Evolutionary conservation across 2,113 vertebrate genomes (phyloP), one percentile per base, ranked within the genome.

Genomic region (Macroglossus sobrinus): DNA sequence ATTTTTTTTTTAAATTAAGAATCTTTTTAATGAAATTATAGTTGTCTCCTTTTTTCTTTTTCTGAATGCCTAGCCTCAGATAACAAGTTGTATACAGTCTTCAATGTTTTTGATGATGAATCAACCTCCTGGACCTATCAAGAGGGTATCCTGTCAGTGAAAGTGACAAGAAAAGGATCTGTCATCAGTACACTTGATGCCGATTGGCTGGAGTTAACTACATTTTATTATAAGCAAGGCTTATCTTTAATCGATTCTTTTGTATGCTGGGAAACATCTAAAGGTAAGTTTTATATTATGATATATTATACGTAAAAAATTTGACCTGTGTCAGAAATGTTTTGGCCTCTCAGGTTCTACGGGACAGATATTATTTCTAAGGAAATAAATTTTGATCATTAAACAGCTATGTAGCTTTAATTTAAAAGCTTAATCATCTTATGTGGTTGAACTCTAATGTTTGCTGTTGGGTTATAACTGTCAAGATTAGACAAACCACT

Each of bases 121-220:
- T 98, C 99, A 0, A 97, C 98, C 95, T 98, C 98, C 91, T 99
- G 99, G 98, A 99, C 98, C 97, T 99, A 99, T 97, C 99, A 99
- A 59, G 99, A 99, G 96, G 99, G 99, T 35, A 92, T 98, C 71
- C 98, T 99, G 55, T 99, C 99, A 59, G 99, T 99, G 99, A 99
- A 99, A 64, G 99, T 99, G 10, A 99, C 99, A 59, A 98, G 99
- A 92, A 99, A 99, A 96, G 99, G 99, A 24, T 98, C 99, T 2
- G 98, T 99, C 88, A 98, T 99, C 95, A 99, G 99, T 45, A 98
- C 98, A 0, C 98, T 99, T 94, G 99, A 99, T 86, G 99, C 99
- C 12, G 99, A 99, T 94, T 99, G 99, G 99, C 98, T 99, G 80
- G 99, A 99, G 97, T 98, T 99, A 98, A 99, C 99, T 0, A 99